Base-by-base conservation (phyloP, 2,797 vertebrate genomes). In the Chanos chanos region DNA sequence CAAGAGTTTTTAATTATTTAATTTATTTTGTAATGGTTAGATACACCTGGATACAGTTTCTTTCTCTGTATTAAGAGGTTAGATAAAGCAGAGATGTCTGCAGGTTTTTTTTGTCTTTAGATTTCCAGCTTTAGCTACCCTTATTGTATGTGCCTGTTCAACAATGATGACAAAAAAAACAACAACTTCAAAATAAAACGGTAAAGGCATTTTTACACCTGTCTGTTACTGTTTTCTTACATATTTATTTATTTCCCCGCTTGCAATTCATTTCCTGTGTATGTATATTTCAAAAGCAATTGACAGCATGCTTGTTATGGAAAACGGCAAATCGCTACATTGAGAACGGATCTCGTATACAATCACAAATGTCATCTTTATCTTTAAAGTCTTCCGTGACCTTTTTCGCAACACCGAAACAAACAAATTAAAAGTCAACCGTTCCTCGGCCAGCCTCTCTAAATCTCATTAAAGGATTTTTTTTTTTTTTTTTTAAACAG, bases 71-170 rank as follows among this genome's bases (percentile, higher is more conserved):
- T 49, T 55, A 31, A 61, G 31, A 55, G 57, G 4, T 48, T 30
- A 21, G 49, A 30, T 30, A 47, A 66, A 30, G 57, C 24, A 5
- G 4, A 62, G 31, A 18, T 18, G 51, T 45, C 54, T 47, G 31
- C 21, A 18, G 21, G 5, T 66, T 70, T 68, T 66, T 70, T 68
- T 37, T 61, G 48, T 65, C 16, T 44, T 13, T 56, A 34, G 54
- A 50, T 71, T 16, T 64, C 52, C 30, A 48, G 52, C 64, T 52
- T 73, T 33, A 61, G 54, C 60, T 54, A 4, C 44, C 50, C 40
- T 37, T 55, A 52, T 58, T 71, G 63, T 64, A 64, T 57, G 41
- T 75, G 53, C 52, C 65, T 68, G 68, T 75, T 64, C 51, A 64
- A 58, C 53, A 24, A 15, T 39, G 61, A 68, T 37, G 49, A 30